A percentile compares a stretch with the other conserved stretches of the same genome.
phyloP scores from a whole-genome alignment of 2,113 vertebrate species.

The Lichenostomus cassidix region DNA sequence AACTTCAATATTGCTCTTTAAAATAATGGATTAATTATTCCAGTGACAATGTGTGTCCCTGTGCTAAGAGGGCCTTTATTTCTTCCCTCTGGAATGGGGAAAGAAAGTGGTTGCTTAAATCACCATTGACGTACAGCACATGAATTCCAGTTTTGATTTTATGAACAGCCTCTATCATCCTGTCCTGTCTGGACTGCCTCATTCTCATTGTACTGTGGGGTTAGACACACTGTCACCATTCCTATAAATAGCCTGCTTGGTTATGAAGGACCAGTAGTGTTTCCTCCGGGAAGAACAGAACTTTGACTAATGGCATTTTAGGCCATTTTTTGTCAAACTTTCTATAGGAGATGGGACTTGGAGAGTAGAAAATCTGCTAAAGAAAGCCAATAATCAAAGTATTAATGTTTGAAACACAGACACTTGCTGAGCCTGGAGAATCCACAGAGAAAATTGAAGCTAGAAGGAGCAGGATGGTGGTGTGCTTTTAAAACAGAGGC shows the following conservation, averaged over 20 bases:
- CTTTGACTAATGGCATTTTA: constrained; percentile 19
- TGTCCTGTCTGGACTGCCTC: not conserved
- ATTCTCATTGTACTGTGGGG: constrained; percentile 6
- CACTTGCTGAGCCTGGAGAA: not conserved
- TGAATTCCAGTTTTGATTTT: constrained; percentile 34
- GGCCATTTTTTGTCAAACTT: not conserved
- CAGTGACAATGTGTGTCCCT: not conserved
- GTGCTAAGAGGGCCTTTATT: not conserved
- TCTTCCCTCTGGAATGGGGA: not conserved
- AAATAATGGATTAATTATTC: not conserved
- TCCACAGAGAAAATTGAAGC: not conserved
- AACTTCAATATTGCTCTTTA: not conserved
- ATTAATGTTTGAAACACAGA: not conserved
- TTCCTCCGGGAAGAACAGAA: not conserved
- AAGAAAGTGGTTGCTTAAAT: not conserved
- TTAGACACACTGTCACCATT: constrained; percentile 33
- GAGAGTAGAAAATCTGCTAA: not conserved
- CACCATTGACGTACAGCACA: not conserved
- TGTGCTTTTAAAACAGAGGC: not conserved
- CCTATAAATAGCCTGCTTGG: constrained; percentile 45
- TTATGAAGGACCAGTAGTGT: constrained; percentile 33
- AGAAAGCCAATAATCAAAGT: not conserved
- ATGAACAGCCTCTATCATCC: constrained; percentile 8
- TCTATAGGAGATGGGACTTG: not conserved
- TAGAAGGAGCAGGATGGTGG: not conserved